Conservation (phyloP, 1,140 invertebrate species). For the Brachionus calyciflorus region DNA sequence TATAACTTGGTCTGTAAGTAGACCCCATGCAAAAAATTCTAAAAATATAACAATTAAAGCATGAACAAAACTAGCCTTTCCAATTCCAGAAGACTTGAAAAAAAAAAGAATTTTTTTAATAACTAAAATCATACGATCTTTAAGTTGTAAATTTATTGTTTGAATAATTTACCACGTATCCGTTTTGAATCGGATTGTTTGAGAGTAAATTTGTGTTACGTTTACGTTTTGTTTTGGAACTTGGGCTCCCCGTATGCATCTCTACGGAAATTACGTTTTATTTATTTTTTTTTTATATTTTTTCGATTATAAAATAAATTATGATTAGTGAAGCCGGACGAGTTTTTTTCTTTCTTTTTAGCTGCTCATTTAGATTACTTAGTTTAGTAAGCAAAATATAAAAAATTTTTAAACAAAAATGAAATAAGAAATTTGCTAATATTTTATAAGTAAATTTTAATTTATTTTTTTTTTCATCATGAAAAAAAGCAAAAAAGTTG, state of each 20-base stretch:
- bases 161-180: not conserved
- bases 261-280: not conserved
- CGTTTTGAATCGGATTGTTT: slow-evolving; percentile 18
- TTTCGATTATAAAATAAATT: not conserved
- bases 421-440: slow-evolving; percentile 19
- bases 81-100: slow-evolving; percentile 61
- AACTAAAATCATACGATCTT: not conserved
- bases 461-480: slow-evolving; percentile 40
- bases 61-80: slow-evolving; percentile 91
- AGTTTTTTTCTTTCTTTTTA: slow-evolving; percentile 8
- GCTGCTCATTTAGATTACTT: not conserved
- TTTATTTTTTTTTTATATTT: too few relatives aligned
- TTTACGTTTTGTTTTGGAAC: slow-evolving; percentile 17
- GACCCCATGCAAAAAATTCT: slow-evolving; percentile 98
- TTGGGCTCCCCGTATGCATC: not conserved
- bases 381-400: too few relatives aligned
- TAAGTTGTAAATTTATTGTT: too few relatives aligned
- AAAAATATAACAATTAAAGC: slow-evolving; percentile 97
- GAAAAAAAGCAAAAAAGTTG: not conserved
- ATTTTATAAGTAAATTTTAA: slow-evolving; percentile 23
- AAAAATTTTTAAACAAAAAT: slow-evolving; percentile 7
- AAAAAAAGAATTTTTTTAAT: not conserved
- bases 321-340: too few relatives aligned
- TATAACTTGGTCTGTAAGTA: slow-evolving; percentile 95
- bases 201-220: slow-evolving; percentile 8